These are phyloP conservation scores for Torymus texanus DNA, from an alignment of 2,888 invertebrate genomes.

Conservation along the genomic window DNA sequence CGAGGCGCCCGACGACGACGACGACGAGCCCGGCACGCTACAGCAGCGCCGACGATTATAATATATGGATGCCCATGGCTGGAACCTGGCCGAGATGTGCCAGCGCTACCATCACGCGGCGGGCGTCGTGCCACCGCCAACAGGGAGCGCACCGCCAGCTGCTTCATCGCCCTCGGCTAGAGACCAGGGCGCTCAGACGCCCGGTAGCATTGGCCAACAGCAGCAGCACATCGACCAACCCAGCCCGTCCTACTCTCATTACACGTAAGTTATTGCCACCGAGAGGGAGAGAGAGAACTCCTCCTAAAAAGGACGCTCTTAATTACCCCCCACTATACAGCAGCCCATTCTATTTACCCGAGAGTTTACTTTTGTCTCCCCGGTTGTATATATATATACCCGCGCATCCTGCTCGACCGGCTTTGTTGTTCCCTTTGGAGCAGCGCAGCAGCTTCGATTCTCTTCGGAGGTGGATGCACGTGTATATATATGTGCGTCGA, in stretches of 20 bases:
- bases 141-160: background rate
- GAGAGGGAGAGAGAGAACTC: background rate
- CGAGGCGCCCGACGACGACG: conserved; percentile 8
- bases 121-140: conserved; percentile 4
- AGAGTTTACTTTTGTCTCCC: background rate
- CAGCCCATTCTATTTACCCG: conserved; percentile 22
- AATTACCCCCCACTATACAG: conserved; percentile 39
- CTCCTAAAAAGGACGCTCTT: conserved; percentile 48
- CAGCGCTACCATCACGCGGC: conserved; percentile 74
- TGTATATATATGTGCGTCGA: too few species aligned
- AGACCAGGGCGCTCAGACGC: conserved; percentile 62
- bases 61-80: conserved; percentile 76
- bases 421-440: too few species aligned
- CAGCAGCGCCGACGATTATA: conserved; percentile 60
- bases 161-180: conserved; percentile 71
- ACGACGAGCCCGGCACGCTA: conserved; percentile 45
- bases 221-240: conserved; percentile 73
- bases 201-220: conserved; percentile 46
- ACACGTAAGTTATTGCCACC: conserved; percentile 70
- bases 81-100: conserved; percentile 76
- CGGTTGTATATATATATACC: too few species aligned
- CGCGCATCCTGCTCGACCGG: too few species aligned
- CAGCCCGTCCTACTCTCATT: conserved; percentile 73
- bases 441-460: too few species aligned
- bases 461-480: too few species aligned